Evolutionary conservation across 2,113 vertebrate genomes (phyloP), one percentile per base, ranked within the genome.

Genomic region (Panthera uncia): DNA sequence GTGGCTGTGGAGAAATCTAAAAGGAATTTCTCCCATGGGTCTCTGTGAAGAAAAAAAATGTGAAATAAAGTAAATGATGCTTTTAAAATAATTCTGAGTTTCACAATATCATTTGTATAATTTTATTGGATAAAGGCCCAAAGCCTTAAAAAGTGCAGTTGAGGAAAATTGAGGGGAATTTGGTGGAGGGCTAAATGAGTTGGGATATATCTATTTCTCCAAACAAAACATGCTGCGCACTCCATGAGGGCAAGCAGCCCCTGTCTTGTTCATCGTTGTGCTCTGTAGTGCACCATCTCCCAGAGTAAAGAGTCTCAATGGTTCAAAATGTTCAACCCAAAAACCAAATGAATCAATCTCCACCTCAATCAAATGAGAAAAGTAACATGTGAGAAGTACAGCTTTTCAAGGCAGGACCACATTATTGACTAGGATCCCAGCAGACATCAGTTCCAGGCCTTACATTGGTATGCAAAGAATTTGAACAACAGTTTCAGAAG

Each of bases 401-500:
- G 90, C n/a, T 87, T 93, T 96, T 94, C 48, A 83, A 97, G 19
- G 10, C 65, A 96, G 78, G 96, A 92, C 79, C 63, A 93, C 50
- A 65, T 68, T 95, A 61, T 16, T 65, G 73, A 48, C 0, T 71
- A 21, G 78, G 74, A 96, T 96, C 69, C 55, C 57, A 65, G 85
- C 91, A 92, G 38, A 52, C 0, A 65, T 73, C 52, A 57, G 45
- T 84, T 84, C 68, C 79, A 86, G 91, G 73, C 57, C 50, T 90
- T 15, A 1, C 68, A 65, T 83, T 94, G 95, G 97, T 96, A 97
- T 84, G 96, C 63, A 95, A 97, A 98, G 95, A 98, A 97, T 97
- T 95, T 95, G 87, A 98, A 97, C 95, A 98, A 97, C 78, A 52
- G 63, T 97, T 98, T 96, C 97, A 97, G 98, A 98, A 97, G 89